phyloP scores from a whole-genome alignment of 92 coral and sea anemone genomes.

The Phenganax marumi region DNA sequence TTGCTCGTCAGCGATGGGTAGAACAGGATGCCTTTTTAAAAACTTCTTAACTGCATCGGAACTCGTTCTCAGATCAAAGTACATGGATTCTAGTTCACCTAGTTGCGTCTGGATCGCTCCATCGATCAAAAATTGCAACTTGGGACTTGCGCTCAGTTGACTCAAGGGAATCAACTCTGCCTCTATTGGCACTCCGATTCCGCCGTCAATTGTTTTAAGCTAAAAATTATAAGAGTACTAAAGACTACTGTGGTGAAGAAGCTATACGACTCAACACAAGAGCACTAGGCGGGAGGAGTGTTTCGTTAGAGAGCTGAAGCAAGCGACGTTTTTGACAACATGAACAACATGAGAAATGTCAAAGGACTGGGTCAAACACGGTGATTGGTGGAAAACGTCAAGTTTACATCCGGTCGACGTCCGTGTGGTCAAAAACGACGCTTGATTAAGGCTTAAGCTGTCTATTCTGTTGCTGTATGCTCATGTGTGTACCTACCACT shows the following conservation, averaged over 20 bases:
- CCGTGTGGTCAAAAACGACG: too few relatives aligned
- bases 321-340: too few relatives aligned
- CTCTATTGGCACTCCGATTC: slow-evolving; percentile 23
- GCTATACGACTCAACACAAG: too few relatives aligned
- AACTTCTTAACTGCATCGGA: not conserved
- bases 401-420: too few relatives aligned
- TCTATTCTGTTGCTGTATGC: too few relatives aligned
- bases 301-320: not conserved
- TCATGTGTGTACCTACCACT: not conserved
- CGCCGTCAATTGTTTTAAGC: not conserved
- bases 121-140: not conserved
- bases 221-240: not conserved
- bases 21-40: not conserved
- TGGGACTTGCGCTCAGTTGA: not conserved
- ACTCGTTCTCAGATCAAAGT: not conserved
- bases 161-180: not conserved
- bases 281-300: too few relatives aligned
- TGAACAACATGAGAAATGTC: too few relatives aligned
- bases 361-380: too few relatives aligned
- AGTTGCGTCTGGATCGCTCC: not conserved
- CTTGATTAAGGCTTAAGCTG: not conserved
- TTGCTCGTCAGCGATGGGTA: not conserved
- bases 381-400: too few relatives aligned
- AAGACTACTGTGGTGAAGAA: not conserved
- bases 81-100: not conserved